phyloP scores from a whole-genome alignment of 2,888 invertebrate genomes.

The Agonopterix arenella region DNA sequence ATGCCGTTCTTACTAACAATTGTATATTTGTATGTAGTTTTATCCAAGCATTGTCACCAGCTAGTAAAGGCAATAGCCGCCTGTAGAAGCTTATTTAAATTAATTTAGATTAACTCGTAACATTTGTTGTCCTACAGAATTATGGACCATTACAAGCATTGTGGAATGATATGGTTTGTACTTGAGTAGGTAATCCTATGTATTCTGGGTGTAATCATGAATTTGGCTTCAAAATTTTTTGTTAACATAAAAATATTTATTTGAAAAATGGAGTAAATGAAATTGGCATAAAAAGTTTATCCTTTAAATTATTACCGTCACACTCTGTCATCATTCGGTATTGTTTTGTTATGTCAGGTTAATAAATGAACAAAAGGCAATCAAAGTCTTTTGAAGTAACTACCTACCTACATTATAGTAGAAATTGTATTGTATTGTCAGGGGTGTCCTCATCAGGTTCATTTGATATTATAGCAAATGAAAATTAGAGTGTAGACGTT shows the following conservation, averaged over 20 bases:
- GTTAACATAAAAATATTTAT: constrained; percentile 24
- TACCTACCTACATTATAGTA: too few species aligned
- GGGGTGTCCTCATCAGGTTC: too few species aligned
- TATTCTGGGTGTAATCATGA: constrained; percentile 46
- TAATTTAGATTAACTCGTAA: constrained; percentile 9
- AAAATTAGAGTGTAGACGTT: too few species aligned
- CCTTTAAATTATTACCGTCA: constrained; percentile 26
- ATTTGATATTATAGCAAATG: too few species aligned
- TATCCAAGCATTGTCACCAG: too few species aligned
- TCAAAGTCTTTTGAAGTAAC: too few species aligned
- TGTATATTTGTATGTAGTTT: too few species aligned
- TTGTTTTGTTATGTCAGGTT: too few species aligned
- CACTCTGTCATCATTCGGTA: constrained; percentile 34
- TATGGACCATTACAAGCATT: constrained; percentile 16
- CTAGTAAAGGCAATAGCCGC: background rate
- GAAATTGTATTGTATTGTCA: too few species aligned
- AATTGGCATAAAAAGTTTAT: constrained; percentile 48
- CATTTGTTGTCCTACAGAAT: constrained; percentile 15
- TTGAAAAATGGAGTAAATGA: constrained; percentile 21
- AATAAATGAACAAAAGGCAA: too few species aligned
- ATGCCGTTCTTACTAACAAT: too few species aligned
- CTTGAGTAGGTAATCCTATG: constrained; percentile 23
- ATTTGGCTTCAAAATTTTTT: constrained; percentile 41
- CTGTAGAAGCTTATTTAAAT: constrained; percentile 19
- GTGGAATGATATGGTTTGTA: constrained; percentile 21